These are phyloP conservation scores for Galemys pyrenaicus DNA, from an alignment of 2,113 vertebrate genomes.

Conservation along the genomic window DNA sequence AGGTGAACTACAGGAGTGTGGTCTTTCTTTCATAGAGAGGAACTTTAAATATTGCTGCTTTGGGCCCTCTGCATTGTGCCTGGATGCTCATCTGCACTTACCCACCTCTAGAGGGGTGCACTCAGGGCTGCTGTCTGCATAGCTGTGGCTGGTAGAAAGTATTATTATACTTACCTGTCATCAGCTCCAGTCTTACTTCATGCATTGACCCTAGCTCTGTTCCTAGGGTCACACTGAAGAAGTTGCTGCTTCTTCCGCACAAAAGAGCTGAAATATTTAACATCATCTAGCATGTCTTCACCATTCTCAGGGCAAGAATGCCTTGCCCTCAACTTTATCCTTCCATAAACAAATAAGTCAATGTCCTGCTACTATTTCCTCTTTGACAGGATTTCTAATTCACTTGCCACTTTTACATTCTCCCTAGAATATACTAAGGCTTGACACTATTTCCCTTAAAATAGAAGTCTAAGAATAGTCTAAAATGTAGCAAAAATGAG, in stretches of 20 bases:
- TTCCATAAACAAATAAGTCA: not conserved
- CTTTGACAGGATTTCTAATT: not conserved
- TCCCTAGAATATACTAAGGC: not conserved
- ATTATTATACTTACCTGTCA: not conserved
- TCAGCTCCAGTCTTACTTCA: not conserved
- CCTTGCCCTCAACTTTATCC: not conserved
- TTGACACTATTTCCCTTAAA: not conserved
- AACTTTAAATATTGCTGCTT: not conserved
- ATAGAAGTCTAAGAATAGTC: not conserved
- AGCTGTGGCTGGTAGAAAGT: not conserved
- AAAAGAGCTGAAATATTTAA: not conserved
- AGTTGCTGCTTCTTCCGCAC: not conserved
- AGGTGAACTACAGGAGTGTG: not conserved
- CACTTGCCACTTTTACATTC: not conserved
- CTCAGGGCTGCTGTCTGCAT: not conserved
- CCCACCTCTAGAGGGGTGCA: not conserved
- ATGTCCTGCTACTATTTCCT: not conserved
- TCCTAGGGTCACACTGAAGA: not conserved
- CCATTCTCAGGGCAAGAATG: not conserved
- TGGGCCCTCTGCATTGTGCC: not conserved
- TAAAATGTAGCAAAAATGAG: not conserved
- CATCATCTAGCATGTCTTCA: not conserved
- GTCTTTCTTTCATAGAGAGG: not conserved
- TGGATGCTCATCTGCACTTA: not conserved
- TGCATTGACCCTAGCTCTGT: not conserved